Base-by-base conservation (phyloP, 2,113 vertebrate genomes). In the Sebastes schlegelii region DNA sequence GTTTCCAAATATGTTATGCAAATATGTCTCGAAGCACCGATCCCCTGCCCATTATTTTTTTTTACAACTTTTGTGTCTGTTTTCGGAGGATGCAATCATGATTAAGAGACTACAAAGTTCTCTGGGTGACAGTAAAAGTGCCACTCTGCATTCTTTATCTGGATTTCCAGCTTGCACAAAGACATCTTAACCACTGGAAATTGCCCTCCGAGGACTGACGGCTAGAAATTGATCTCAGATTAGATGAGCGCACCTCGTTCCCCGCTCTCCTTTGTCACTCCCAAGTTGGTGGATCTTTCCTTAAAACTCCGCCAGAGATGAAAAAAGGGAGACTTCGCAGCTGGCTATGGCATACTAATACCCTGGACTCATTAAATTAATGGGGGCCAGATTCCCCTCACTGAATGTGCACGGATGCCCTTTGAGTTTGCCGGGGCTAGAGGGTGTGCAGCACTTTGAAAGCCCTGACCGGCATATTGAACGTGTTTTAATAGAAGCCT, bases 361-460 rank as follows among this genome's bases (percentile, higher is more conserved):
- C 92, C 88, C 89, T 93, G 92, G 89, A 94, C 94, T 96, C 94
- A 95, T 95, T 95, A 96, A 94, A 94, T 94, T 94, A 95, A 95
- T 95, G 88, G 91, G 92, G 93, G 94, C 90, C 92, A 93, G 92
- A 92, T 94, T 93, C 90, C 92, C 91, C 82, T 90, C 74, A 92
- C 91, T 82, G 83, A 88, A 92, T 85, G 87, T 91, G 90, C 84
- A 91, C 93, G 73, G 90, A 86, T 94, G 94, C 92, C 93, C 94
- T 95, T 96, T 95, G 94, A 95, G 93, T 94, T 93, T 94, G 94
- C 93, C 86, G 81, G 91, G 93, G 94, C 95, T 93, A 88, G 91
- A 94, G 94, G 92, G 86, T 90, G 86, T 78, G 78, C 84, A 89
- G 89, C 90, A 93, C 93, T 95, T 96, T 95, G 92, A 96, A 95